Percentiles rank a stretch among this genome's conserved stretches.
These are phyloP conservation scores for Microcebus jonahi DNA, from an alignment of 2,113 vertebrate species.

Conservation along the genomic window DNA sequence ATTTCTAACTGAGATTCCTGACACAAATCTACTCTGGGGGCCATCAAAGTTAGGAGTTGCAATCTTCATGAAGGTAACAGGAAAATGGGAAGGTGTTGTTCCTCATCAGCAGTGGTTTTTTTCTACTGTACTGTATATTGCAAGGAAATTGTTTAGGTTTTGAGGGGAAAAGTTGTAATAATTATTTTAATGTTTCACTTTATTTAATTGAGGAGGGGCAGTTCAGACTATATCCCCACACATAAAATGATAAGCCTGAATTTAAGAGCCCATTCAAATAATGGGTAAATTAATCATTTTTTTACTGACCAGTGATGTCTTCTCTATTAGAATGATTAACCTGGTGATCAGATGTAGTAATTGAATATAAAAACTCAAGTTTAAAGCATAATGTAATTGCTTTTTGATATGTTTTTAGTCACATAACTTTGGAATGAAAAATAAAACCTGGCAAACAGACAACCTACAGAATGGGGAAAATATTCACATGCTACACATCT, in stretches of 20 bases:
- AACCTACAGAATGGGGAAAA: too few relatives aligned
- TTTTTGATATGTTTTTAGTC: neutral
- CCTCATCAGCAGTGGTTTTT: neutral
- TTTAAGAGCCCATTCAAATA: neutral
- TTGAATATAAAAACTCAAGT: neutral
- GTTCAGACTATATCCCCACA: neutral
- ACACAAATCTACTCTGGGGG: neutral
- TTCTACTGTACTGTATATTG: neutral
- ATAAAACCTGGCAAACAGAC: neutral
- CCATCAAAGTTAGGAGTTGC: neutral
- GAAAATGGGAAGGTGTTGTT: neutral
- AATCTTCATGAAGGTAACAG: neutral
- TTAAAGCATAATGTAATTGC: neutral
- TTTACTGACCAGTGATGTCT: neutral
- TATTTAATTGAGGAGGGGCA: neutral
- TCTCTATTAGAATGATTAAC: neutral
- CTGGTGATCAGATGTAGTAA: neutral
- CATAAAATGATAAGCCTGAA: neutral
- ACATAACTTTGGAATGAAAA: neutral
- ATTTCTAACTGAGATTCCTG: neutral
- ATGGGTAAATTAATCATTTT: neutral
- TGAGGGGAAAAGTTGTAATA: too few relatives aligned
- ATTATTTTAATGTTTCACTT: neutral
- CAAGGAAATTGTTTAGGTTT: too few relatives aligned
- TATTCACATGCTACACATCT: too few relatives aligned